phyloP scores from a whole-genome alignment of 2,797 vertebrate species.

The Lacerta viridis region DNA sequence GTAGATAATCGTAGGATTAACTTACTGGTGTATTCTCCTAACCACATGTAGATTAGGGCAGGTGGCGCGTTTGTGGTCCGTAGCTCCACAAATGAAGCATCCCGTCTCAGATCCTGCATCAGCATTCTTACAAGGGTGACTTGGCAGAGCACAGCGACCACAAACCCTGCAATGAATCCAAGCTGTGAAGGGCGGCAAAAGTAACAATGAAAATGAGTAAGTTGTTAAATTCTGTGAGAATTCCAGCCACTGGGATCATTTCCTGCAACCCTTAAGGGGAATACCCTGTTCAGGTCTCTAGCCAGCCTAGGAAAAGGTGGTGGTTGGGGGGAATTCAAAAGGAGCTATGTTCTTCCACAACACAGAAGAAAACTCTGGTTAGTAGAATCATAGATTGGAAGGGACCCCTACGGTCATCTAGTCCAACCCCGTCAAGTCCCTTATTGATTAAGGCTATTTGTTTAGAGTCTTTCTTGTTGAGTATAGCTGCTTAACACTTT shows the following conservation, averaged over 20 bases:
- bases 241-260: not conserved
- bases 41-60: conserved; percentile 78
- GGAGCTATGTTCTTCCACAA: not conserved
- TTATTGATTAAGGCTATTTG: not conserved
- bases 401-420: too few species aligned
- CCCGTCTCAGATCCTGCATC: conserved; percentile 76
- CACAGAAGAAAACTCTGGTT: not conserved
- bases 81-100: conserved; percentile 89
- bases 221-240: not conserved
- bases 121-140: conserved; percentile 83
- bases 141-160: conserved; percentile 84
- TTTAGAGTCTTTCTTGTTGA: accelerated
- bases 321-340: not conserved
- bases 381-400: not conserved
- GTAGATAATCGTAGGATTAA: not conserved
- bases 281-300: not conserved
- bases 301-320: not conserved
- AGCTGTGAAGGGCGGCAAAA: conserved; percentile 77
- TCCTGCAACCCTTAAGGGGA: not conserved
- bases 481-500: not conserved
- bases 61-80: conserved; percentile 86
- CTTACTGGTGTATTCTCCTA: conserved; percentile 71
- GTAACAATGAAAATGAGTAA: accelerated
- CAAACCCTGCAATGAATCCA: conserved; percentile 91
- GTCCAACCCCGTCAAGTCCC: not conserved